Conservation (phyloP, 2,888 invertebrate species). For the Phytoseiulus persimilis region DNA sequence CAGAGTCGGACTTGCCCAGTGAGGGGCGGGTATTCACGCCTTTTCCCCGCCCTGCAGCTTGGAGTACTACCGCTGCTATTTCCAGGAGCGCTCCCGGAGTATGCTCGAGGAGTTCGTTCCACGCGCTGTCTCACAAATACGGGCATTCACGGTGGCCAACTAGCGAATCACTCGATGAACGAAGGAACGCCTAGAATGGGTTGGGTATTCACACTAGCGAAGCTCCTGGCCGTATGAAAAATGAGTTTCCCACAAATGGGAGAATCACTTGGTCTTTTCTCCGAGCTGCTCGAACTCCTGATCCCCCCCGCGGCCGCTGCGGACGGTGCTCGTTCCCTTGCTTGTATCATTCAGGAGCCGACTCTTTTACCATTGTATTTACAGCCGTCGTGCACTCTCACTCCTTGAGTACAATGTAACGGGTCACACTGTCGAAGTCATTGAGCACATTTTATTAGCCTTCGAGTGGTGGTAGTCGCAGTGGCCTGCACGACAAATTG, state of each 20-base stretch:
- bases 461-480: neutral
- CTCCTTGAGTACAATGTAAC: constrained; percentile 5
- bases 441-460: constrained; percentile 5
- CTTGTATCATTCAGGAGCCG: neutral
- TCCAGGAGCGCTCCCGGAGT: too few species aligned
- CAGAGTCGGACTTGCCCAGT: too few species aligned
- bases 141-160: too few species aligned
- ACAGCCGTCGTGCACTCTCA: neutral
- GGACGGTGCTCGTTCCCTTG: neutral
- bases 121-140: too few species aligned
- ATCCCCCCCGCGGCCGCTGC: neutral
- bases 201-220: neutral
- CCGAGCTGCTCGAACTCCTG: neutral
- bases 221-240: neutral
- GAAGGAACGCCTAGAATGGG: neutral
- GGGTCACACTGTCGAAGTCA: neutral
- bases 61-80: too few species aligned
- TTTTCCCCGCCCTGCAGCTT: too few species aligned
- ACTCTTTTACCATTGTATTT: neutral
- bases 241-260: neutral
- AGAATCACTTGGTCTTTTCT: neutral
- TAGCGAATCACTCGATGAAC: too few species aligned
- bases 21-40: too few species aligned
- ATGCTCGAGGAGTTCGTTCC: neutral
- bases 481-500: neutral